A percentile compares a stretch with the other conserved stretches of the same genome.
Conservation (phyloP, 2,797 vertebrate genomes). For the Anisognathus igniventris region DNA sequence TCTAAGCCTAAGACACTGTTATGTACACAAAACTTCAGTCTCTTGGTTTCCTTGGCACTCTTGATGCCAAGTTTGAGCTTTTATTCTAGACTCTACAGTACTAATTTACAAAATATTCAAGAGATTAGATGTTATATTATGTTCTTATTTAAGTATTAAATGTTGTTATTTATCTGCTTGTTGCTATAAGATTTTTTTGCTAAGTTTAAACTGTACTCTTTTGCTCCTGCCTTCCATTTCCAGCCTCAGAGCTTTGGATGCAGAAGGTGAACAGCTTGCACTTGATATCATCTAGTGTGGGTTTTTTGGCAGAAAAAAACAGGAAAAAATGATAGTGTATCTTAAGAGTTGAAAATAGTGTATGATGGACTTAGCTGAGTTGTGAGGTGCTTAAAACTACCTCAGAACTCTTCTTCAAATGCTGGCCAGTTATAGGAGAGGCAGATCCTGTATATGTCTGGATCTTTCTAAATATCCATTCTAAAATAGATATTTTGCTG, state of each 20-base stretch:
- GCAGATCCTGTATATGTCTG: not conserved
- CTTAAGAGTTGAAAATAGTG: not conserved
- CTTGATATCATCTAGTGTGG: not conserved
- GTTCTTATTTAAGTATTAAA: not conserved
- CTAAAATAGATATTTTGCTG: not conserved
- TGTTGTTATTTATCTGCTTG: not conserved
- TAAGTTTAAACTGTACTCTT: not conserved
- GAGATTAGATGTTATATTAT: not conserved
- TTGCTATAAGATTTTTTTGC: not conserved
- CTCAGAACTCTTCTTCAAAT: not conserved
- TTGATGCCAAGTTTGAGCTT: not conserved
- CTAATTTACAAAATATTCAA: not conserved
- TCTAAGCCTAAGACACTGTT: not conserved
- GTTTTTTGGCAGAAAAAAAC: not conserved
- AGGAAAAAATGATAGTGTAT: not conserved
- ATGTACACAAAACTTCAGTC: not conserved
- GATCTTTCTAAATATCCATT: not conserved
- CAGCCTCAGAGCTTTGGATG: not conserved
- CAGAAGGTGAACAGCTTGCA: not conserved
- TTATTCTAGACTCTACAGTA: not conserved
- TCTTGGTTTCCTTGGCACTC: not conserved
- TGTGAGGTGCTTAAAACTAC: not conserved
- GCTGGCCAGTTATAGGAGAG: not conserved
- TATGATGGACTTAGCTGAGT: not conserved
- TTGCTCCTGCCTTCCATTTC: not conserved